Base-by-base conservation (phyloP, 2,888 invertebrate species). In the Oligia fasciuncula region DNA sequence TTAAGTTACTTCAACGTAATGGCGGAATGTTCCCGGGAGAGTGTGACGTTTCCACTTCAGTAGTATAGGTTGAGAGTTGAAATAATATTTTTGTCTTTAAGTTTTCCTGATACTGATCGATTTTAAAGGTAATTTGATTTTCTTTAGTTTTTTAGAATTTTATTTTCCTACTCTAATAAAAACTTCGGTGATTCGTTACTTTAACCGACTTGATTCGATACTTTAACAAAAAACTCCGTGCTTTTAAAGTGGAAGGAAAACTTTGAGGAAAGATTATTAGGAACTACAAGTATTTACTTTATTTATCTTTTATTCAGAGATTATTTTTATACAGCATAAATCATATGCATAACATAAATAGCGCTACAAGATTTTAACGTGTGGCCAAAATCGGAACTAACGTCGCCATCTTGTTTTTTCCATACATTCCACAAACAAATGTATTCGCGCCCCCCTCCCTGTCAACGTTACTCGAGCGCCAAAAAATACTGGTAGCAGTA, bases 21-120 rank as follows among this genome's bases (percentile, higher is more conserved):
- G 40, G 14, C 35, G 11, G 13, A 13, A 13, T 9, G 46, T 17
- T 83, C 85, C 66, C 85, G 3, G 1, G 83, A 77, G 85, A 76
- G 0, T 67, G 43, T 54, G 43, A 29, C 19, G 9, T 54, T 76
- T 83, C 4, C 57, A 62, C 62, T 67, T 70, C 14, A 80, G 19
- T 35, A n/a, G 35, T 35, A 70, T 70, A 77, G 66, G 40, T 81
- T 57, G 51, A 17, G 6, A 60, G 2, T 23, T 13, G 5, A 65
- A 43, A 43, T 65, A 14, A 70, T 66, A 66, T 79, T 82, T 82
- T 81, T 46, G 23, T 60, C 4, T 49, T 54, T 3, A n/a, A 46
- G 14, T 40, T 23, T 17, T 6, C 17, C 14, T 54, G 17, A 66
- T 60, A 29, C 29, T 3, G 23, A 57, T 66, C 4, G 23, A 57